Base-by-base conservation (phyloP, 2,888 invertebrate genomes). In the Clivina fossor region DNA sequence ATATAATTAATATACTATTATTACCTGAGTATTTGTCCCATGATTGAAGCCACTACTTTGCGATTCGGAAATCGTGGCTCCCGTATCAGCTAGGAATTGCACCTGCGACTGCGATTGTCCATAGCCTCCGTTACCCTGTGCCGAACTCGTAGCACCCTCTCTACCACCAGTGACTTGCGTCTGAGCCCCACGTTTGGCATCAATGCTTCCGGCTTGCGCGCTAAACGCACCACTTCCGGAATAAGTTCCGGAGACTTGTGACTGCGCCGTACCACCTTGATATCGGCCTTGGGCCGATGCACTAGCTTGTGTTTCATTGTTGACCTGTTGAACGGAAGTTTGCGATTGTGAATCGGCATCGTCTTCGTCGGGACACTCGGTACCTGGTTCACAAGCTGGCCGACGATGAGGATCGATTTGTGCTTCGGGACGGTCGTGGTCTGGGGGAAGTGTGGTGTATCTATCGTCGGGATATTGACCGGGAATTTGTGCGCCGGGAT, bases 181-280 rank as follows among this genome's bases (percentile, higher is more conserved):
- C 66, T 84, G 83, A 2, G 88, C 87, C 40, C 86, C 86, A 68
- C 86, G 82, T 63, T 83, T 84, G 20, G 80, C 82, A 57, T 89
- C 89, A 30, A 83, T 84, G 9, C 88, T 87, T 72, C 88, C 87
- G 4, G 90, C 90, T 68, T 86, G 88, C 5, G 91, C 91, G 60
- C 88, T 86, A 68, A 92, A 91, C 0, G 88, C 84, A 9, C 90
- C 90, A 16, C 82, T 78, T 1, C 88, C 86, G 1, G 83, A 81
- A 66, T 91, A 90, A 1, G 85, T 84, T 19, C 91, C 91, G 46
- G 85, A 85, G 1, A 92, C 90, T 74, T 90, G 87, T 1, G 91
- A 88, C 71, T 90, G 88, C 0, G 91, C 86, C 2, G 83, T 83
- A 7, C 88, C 90, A 58, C 85, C 84, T 20, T 82, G 82, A 65